Evolutionary conservation across 2,797 vertebrate genomes (phyloP).

Genomic region (Macropus fuliginosus): DNA sequence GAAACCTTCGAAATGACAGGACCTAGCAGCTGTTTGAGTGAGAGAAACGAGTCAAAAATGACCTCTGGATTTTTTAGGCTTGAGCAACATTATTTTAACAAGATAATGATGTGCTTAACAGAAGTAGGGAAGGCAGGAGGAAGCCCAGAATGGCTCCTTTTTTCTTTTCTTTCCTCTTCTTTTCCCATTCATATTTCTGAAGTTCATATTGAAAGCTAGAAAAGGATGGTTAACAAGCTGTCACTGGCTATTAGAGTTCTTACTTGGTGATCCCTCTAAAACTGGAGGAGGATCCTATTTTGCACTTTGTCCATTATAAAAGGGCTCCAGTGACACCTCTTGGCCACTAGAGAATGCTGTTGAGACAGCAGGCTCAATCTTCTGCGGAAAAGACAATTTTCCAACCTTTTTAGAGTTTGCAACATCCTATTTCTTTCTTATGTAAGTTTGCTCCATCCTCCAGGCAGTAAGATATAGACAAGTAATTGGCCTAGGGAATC

Average conservation of each 20-base stretch:
- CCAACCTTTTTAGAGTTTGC: conserved; percentile 18
- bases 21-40: not conserved
- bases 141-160: not conserved
- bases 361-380: not conserved
- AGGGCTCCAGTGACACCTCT: not conserved
- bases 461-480: not conserved
- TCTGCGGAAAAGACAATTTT: not conserved
- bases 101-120: not conserved
- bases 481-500: not conserved
- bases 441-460: not conserved
- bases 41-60: not conserved
- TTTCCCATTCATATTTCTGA: not conserved
- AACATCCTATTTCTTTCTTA: conserved; percentile 18
- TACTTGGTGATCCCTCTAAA: not conserved
- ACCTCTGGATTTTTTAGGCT: not conserved
- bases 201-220: not conserved
- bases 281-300: not conserved
- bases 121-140: not conserved
- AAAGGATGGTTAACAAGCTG: not conserved
- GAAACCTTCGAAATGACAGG: not conserved
- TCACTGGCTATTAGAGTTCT: not conserved
- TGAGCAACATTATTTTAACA: not conserved
- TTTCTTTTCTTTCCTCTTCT: not conserved
- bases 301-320: fast-evolving
- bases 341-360: conserved; percentile 30